Conservation (phyloP, 2,113 vertebrate species). For the Oreochromis niloticus region DNA sequence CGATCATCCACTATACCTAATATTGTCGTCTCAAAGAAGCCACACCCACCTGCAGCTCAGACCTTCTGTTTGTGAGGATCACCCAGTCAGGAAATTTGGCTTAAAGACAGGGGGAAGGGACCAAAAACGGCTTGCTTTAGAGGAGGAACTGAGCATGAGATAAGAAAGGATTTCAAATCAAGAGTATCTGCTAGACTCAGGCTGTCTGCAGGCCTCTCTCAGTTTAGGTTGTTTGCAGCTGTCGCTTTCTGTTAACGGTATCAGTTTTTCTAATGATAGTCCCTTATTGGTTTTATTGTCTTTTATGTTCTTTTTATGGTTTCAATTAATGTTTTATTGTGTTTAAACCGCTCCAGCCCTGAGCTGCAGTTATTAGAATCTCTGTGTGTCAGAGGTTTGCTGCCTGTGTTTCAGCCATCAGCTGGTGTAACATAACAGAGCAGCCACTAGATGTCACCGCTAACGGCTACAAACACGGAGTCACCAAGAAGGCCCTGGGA, state of each 20-base stretch:
- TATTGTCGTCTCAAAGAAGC: background rate
- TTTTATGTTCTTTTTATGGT: background rate
- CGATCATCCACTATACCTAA: background rate
- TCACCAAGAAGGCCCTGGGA: slow-evolving; percentile 80
- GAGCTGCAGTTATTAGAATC: background rate
- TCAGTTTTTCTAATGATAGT: background rate
- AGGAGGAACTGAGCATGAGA: background rate
- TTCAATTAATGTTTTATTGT: background rate
- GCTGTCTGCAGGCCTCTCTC: background rate
- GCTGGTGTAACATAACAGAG: slow-evolving; percentile 86
- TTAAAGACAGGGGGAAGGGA: background rate
- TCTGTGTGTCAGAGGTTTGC: background rate
- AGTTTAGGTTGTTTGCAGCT: background rate
- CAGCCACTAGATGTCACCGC: slow-evolving; percentile 90
- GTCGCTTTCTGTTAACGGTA: background rate
- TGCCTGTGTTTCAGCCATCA: slow-evolving; percentile 77
- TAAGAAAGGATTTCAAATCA: background rate
- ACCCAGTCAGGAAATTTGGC: background rate
- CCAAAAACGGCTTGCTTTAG: background rate
- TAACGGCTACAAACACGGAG: slow-evolving; percentile 88
- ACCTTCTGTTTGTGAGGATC: background rate
- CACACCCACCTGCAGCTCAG: background rate
- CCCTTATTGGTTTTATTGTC: background rate
- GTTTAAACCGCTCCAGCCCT: background rate
- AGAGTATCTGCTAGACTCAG: background rate